Percentiles rank a stretch among this genome's conserved stretches.
Evolutionary conservation across 1,140 invertebrate species (phyloP).

Genomic region (Brachionus asplanchnoidis): DNA sequence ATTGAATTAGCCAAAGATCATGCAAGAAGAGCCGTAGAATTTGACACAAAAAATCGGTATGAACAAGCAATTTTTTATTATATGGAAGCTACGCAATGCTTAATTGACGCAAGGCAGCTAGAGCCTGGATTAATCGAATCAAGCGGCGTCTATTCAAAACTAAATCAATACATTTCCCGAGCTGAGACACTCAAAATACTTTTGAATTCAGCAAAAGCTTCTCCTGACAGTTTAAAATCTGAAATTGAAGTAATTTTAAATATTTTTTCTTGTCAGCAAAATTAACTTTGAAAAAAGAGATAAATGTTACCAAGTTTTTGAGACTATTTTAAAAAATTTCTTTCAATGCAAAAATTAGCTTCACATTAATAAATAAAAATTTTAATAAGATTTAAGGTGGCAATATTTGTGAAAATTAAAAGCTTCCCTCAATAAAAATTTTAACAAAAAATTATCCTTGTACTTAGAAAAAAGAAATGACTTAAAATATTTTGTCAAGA

Average conservation of each 20-base stretch:
- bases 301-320: too few relatives aligned
- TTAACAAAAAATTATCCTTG: too few relatives aligned
- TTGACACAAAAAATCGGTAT: neutral
- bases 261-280: too few relatives aligned
- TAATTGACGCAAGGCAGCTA: neutral
- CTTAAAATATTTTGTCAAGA: too few relatives aligned
- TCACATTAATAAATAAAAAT: too few relatives aligned
- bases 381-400: too few relatives aligned
- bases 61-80: conserved; percentile 34
- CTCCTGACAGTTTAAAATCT: conserved; percentile 29
- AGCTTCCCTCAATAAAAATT: too few relatives aligned
- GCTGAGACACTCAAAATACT: conserved; percentile 30
- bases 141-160: neutral
- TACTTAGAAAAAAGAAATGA: too few relatives aligned
- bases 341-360: too few relatives aligned
- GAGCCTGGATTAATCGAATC: neutral
- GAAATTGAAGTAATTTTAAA: conserved; percentile 44
- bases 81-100: conserved; percentile 19
- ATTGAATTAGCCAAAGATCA: conserved; percentile 40
- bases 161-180: conserved; percentile 34
- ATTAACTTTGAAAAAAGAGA: too few relatives aligned
- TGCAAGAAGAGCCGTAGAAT: conserved; percentile 28
- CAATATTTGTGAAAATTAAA: too few relatives aligned
- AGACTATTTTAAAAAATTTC: too few relatives aligned
- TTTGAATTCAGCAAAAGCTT: neutral